These are phyloP conservation scores for Lymantria monacha DNA, from an alignment of 2,888 invertebrate species.

Conservation along the genomic window DNA sequence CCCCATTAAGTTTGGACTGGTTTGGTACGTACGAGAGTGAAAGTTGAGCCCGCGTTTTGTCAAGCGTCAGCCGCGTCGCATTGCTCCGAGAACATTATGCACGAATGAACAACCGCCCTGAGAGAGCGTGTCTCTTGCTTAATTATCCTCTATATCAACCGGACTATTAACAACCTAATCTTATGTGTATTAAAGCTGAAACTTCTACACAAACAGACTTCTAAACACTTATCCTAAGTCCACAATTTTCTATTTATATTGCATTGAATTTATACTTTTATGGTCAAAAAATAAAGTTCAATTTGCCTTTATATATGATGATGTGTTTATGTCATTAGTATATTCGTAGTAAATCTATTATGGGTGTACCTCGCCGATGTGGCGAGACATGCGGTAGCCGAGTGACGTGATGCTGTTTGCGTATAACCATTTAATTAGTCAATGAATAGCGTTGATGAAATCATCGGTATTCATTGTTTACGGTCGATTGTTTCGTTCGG, in stretches of 20 bases:
- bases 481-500: constrained; percentile 22
- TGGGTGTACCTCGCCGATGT: constrained; percentile 70
- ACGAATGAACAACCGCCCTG: constrained; percentile 79
- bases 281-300: constrained; percentile 14
- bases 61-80: constrained; percentile 68
- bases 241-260: constrained; percentile 33
- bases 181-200: constrained; percentile 36
- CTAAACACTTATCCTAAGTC: constrained; percentile 44
- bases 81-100: constrained; percentile 77
- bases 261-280: constrained; percentile 29
- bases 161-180: constrained; percentile 35
- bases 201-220: constrained; percentile 34
- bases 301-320: constrained; percentile 13
- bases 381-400: constrained; percentile 62
- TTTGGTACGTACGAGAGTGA: constrained; percentile 70
- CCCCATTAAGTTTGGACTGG: constrained; percentile 59
- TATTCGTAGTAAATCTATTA: constrained; percentile 55
- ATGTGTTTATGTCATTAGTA: constrained; percentile 40
- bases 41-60: constrained; percentile 77
- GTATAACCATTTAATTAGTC: constrained; percentile 57
- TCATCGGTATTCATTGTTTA: constrained; percentile 47
- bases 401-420: constrained; percentile 67
- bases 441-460: constrained; percentile 51
- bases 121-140: constrained; percentile 74
- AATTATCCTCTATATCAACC: constrained; percentile 52